Evolutionary conservation across 2,113 vertebrate genomes (phyloP).

Genomic region (Podocnemis expansa): DNA sequence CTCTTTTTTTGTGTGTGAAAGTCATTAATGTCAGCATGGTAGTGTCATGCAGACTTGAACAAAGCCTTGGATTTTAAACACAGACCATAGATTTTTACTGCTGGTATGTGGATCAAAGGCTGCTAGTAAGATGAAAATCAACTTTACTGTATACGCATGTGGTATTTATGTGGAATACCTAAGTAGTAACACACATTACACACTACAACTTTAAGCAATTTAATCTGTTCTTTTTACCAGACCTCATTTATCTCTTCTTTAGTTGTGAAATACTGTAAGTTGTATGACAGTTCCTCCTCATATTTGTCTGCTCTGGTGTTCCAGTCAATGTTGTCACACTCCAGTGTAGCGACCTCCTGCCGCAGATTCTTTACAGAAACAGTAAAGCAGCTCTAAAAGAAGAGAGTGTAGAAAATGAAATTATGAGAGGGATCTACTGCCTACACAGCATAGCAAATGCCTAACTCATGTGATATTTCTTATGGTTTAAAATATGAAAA

Average conservation of each 20-base stretch:
- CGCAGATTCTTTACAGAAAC: constrained; percentile 80
- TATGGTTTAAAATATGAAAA: neutral
- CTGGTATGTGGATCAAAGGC: neutral
- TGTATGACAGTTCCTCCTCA: constrained; percentile 67
- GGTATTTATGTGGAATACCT: neutral
- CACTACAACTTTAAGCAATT: neutral
- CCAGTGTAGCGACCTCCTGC: constrained; percentile 78
- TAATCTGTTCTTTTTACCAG: neutral
- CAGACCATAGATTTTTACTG: neutral
- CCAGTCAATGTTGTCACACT: constrained; percentile 76
- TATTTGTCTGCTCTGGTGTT: constrained; percentile 60
- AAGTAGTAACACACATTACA: neutral
- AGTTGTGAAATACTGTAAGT: constrained; percentile 67
- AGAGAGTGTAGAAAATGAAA: neutral
- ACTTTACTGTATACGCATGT: neutral
- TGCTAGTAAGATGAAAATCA: neutral
- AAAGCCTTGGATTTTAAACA: neutral
- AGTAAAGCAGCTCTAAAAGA: constrained; percentile 76
- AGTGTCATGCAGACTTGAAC: neutral
- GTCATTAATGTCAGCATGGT: neutral
- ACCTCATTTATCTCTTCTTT: constrained; percentile 87
- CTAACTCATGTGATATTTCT: neutral
- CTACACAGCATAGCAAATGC: neutral
- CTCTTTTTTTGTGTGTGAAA: neutral
- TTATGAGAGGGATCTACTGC: neutral